Percentiles rank a stretch among this genome's conserved stretches.
Evolutionary conservation across 2,888 invertebrate genomes (phyloP).

Genomic region (Atethmia centrago): DNA sequence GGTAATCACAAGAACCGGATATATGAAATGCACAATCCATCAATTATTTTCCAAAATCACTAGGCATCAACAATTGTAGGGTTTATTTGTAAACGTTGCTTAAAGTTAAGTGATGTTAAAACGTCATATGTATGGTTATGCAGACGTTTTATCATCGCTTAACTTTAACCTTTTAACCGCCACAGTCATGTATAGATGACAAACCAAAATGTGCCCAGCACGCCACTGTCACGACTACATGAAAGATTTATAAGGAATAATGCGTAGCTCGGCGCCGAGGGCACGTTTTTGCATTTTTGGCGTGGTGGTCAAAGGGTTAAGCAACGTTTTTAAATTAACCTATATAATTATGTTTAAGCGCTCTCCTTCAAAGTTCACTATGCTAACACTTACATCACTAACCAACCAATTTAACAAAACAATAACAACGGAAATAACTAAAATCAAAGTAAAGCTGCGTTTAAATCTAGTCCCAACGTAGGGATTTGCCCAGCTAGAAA

Average conservation of each 20-base stretch:
- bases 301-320: too few species aligned
- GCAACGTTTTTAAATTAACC: neutral
- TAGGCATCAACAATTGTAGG: neutral
- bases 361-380: slow-evolving; percentile 1
- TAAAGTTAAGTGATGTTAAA: neutral
- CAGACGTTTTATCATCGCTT: neutral
- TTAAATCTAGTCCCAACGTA: slow-evolving; percentile 53
- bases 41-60: slow-evolving; percentile 9
- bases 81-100: neutral
- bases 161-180: too few species aligned
- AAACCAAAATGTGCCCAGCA: too few species aligned
- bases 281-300: too few species aligned
- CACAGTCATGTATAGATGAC: too few species aligned
- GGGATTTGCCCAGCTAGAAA: slow-evolving; percentile 72
- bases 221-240: too few species aligned
- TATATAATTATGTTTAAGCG: neutral
- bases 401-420: slow-evolving; percentile 57
- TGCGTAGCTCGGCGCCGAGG: too few species aligned
- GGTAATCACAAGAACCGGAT: slow-evolving; percentile 1
- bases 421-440: slow-evolving; percentile 49
- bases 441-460: slow-evolving; percentile 46
- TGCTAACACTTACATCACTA: slow-evolving; percentile 51
- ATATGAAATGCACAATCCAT: slow-evolving; percentile 6
- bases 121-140: neutral
- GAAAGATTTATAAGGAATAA: too few species aligned